Percentiles rank a stretch among this genome's conserved stretches.
phyloP scores from a whole-genome alignment of 2,113 vertebrate species.

The Falco punctatus region DNA sequence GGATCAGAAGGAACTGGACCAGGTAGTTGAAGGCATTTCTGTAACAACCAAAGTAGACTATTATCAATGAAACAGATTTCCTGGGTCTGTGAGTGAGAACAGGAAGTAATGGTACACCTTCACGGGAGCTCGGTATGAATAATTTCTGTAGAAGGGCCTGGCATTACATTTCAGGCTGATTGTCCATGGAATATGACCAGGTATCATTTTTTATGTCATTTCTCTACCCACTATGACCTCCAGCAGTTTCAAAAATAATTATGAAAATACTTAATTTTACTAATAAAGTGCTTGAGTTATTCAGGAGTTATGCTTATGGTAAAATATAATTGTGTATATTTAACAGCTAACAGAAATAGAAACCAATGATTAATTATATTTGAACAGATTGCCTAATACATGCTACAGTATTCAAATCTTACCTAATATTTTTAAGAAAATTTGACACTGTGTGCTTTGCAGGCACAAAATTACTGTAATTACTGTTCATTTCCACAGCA shows the following conservation, averaged over 20 bases:
- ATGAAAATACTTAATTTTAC: background rate
- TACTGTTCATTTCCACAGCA: background rate
- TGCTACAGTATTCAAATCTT: background rate
- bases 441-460: background rate
- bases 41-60: background rate
- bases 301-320: background rate
- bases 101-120: conserved; percentile 33
- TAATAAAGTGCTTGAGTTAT: background rate
- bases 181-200: conserved; percentile 6
- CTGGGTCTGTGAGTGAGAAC: background rate
- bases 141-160: conserved; percentile 46
- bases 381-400: background rate
- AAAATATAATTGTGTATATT: background rate
- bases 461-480: background rate
- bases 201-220: background rate
- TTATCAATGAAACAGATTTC: background rate
- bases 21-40: background rate
- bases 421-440: background rate
- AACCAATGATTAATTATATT: background rate
- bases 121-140: conserved; percentile 30
- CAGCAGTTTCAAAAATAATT: background rate
- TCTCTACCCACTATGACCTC: background rate
- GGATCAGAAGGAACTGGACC: background rate
- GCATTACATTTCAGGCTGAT: conserved; percentile 54
- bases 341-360: background rate